A percentile compares a stretch with the other conserved stretches of the same genome.
phyloP scores from a whole-genome alignment of 2,113 vertebrate genomes.

The Falcunculus frontatus region DNA sequence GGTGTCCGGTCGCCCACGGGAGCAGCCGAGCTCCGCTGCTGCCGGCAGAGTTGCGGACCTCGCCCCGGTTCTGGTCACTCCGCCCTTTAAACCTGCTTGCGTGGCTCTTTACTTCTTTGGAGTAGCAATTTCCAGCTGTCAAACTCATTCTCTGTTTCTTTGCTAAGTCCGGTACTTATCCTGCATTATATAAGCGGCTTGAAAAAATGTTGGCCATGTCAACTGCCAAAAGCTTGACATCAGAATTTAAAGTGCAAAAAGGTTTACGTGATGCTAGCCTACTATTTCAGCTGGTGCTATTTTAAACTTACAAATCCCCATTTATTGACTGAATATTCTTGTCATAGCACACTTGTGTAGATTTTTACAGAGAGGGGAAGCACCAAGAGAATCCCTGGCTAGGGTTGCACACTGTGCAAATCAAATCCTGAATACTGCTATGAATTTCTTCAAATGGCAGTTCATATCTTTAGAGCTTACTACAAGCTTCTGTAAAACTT shows the following conservation, averaged over 20 bases:
- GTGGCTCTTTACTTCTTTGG: fast-evolving
- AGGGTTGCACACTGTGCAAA: not conserved
- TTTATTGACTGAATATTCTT: not conserved
- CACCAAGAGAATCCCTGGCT: not conserved
- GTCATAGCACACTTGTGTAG: not conserved
- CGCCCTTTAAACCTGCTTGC: fast-evolving
- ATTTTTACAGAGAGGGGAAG: not conserved
- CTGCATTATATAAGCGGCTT: not conserved
- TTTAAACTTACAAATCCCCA: not conserved
- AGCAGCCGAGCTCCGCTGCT: not conserved
- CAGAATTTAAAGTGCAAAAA: not conserved
- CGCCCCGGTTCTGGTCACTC: fast-evolving
- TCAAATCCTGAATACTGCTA: not conserved
- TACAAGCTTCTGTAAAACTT: not conserved
- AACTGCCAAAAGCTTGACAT: not conserved
- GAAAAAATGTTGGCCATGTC: not conserved
- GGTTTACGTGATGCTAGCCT: not conserved
- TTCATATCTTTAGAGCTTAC: not conserved
- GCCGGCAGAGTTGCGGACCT: fast-evolving
- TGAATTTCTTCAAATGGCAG: not conserved
- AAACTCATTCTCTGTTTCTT: not conserved
- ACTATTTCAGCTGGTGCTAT: not conserved
- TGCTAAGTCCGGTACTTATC: not conserved
- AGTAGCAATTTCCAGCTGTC: not conserved
- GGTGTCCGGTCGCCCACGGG: not conserved